Evolutionary conservation across 2,888 invertebrate species (phyloP), one percentile per base, ranked within the genome.

Genomic region (Mythimna vitellina): DNA sequence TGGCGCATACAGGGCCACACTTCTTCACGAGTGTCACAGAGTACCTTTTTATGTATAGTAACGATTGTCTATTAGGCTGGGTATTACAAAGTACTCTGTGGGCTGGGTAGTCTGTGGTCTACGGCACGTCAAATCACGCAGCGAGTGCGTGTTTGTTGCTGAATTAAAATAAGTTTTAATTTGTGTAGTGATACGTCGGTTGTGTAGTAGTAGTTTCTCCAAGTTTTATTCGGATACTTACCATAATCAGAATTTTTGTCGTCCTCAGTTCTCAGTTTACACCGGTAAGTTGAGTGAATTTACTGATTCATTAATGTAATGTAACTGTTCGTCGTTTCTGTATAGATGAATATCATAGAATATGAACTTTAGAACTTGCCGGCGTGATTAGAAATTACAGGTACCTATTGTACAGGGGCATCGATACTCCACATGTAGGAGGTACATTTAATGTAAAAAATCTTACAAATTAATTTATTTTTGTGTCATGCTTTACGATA

Each of bases 61-160:
- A n/a, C n/a, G n/a, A n/a, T n/a, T n/a, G n/a, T n/a, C n/a, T n/a
- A n/a, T n/a, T n/a, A n/a, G n/a, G n/a, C n/a, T n/a, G n/a, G n/a
- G n/a, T n/a, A n/a, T n/a, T n/a, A n/a, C n/a, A n/a, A n/a, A n/a
- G n/a, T n/a, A n/a, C n/a, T n/a, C n/a, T n/a, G n/a, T n/a, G n/a
- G n/a, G n/a, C n/a, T n/a, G n/a, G n/a, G n/a, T n/a, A 29, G 29
- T 29, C 29, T 29, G 29, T 29, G 29, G 29, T 29, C 29, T 29
- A 38, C 38, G 42, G 14, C 42, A 14, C 14, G 14, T 42, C 14
- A 42, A 73, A 74, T 81, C 86, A 86, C 86, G 86, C 76, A 65
- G 42, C 12, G 49, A 35, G 65, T 81, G 83, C 81, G 85, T 86
- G 86, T 77, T 71, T 75, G 65, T 67, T 58, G 54, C 69, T 75